A percentile compares a stretch with the other conserved stretches of the same genome.
These are phyloP conservation scores for Gambelia wislizenii DNA, from an alignment of 2,797 vertebrate species.

Conservation along the genomic window DNA sequence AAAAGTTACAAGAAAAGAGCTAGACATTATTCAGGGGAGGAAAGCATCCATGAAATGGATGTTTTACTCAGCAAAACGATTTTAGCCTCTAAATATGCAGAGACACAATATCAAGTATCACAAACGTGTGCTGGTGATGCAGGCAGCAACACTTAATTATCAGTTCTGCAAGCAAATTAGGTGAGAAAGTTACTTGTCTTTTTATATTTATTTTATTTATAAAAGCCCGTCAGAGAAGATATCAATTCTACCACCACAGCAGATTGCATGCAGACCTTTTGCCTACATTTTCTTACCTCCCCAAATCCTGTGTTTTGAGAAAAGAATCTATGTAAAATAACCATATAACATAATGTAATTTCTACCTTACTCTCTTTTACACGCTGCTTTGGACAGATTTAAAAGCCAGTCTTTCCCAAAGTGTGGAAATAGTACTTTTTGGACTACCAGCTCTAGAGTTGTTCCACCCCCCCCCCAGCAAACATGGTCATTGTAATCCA, in stretches of 20 bases:
- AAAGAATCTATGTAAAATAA: constrained; percentile 42
- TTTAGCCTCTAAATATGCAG: constrained; percentile 82
- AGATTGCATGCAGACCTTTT: constrained; percentile 55
- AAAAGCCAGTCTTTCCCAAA: constrained; percentile 8
- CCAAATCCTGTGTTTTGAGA: neutral
- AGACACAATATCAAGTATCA: constrained; percentile 80
- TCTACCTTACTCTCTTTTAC: constrained; percentile 32
- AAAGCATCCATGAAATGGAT: constrained; percentile 63
- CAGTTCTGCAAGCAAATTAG: constrained; percentile 86
- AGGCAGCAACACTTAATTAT: constrained; percentile 86
- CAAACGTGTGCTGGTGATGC: constrained; percentile 79
- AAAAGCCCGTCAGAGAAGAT: constrained; percentile 75
- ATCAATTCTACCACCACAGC: constrained; percentile 65
- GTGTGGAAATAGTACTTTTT: too few relatives aligned
- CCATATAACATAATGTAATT: constrained; percentile 28
- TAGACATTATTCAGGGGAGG: constrained; percentile 49
- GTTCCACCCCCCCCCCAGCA: too few relatives aligned
- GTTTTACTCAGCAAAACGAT: constrained; percentile 73
- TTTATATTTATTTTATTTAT: constrained; percentile 85
- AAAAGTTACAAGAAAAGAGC: constrained; percentile 37
- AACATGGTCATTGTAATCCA: too few relatives aligned
- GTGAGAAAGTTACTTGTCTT: constrained; percentile 87
- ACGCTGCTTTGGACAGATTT: neutral
- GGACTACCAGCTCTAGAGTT: too few relatives aligned
- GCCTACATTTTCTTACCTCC: constrained; percentile 29